phyloP scores from a whole-genome alignment of 2,113 vertebrate species.

The Regulus satrapa region DNA sequence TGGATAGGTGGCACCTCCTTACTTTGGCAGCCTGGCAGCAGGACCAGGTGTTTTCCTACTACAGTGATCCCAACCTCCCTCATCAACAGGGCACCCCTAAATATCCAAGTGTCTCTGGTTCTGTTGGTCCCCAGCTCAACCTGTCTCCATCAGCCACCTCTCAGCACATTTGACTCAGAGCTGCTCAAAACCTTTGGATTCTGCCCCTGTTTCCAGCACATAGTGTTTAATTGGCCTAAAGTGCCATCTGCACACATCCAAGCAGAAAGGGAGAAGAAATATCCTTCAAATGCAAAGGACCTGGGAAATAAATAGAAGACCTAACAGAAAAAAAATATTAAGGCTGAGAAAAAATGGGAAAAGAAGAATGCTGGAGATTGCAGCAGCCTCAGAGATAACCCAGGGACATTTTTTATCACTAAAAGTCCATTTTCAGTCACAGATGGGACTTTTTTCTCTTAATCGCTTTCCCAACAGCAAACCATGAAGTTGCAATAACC shows the following conservation, averaged over 20 bases:
- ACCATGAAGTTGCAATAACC: constrained; percentile 32
- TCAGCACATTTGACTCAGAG: not conserved
- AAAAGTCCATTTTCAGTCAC: constrained; percentile 49
- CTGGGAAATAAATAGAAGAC: constrained; percentile 33
- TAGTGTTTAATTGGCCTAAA: not conserved
- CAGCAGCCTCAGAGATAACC: constrained; percentile 52
- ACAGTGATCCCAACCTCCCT: not conserved
- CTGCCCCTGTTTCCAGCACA: not conserved
- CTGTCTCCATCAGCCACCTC: not conserved
- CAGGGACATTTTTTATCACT: constrained; percentile 26
- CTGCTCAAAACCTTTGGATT: not conserved
- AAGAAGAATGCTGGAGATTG: constrained; percentile 19
- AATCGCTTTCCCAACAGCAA: constrained; percentile 21
- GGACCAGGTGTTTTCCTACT: not conserved
- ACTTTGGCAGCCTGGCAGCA: not conserved
- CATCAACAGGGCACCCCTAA: fast-evolving
- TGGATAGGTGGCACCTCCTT: not conserved
- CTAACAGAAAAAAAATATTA: not conserved
- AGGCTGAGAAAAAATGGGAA: not conserved
- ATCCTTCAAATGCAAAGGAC: not conserved
- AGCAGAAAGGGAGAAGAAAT: not conserved
- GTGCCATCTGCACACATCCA: not conserved
- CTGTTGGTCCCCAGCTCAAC: not conserved
- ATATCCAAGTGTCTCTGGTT: not conserved
- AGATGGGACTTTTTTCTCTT: constrained; percentile 10